Evolutionary conservation across 2,888 invertebrate species (phyloP), one percentile per base, ranked within the genome.

Genomic region (Xanthia icteritia): DNA sequence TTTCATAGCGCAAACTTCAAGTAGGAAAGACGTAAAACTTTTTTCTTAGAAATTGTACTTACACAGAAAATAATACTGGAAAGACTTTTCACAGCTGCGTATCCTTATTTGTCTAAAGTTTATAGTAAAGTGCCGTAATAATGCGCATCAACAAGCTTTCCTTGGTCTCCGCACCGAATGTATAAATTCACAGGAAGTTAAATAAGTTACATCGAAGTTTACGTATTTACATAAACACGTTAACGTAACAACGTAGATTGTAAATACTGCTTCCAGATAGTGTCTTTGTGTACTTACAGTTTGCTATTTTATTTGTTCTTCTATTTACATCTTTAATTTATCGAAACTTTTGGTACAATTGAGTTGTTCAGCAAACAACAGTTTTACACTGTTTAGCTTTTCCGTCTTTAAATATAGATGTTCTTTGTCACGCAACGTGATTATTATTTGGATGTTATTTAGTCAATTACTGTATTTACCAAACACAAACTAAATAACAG

Each of bases 191-290:
- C 87, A 90, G 88, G 83, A 91, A 92, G 89, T 90, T 91, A 92
- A 92, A 93, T 93, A 93, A 94, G 91, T 94, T 93, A 91, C 90
- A 88, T 88, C 85, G 86, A 93, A 93, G 91, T 94, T 93, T 90
- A 90, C 88, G 85, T 87, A 95, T 94, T 94, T 94, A 92, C 94
- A 94, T 94, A 93, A 93, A 92, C 91, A 91, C 91, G 92, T 92
- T 92, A 91, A 85, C 88, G 85, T 88, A 89, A 92, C 91, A 91
- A 91, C 89, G 89, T 90, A 84, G 90, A 92, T 91, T 90, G 89
- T 90, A 92, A 92, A 92, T 90, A 91, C 90, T 90, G 89, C 86
- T 91, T 90, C 84, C 83, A 90, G 90, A 89, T 92, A 91, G 91
- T 89, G 85, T 77, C 85, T 89, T 89, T 89, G 87, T 89, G 77